Conservation (phyloP, 2,113 vertebrate species). For the Mellivora capensis region DNA sequence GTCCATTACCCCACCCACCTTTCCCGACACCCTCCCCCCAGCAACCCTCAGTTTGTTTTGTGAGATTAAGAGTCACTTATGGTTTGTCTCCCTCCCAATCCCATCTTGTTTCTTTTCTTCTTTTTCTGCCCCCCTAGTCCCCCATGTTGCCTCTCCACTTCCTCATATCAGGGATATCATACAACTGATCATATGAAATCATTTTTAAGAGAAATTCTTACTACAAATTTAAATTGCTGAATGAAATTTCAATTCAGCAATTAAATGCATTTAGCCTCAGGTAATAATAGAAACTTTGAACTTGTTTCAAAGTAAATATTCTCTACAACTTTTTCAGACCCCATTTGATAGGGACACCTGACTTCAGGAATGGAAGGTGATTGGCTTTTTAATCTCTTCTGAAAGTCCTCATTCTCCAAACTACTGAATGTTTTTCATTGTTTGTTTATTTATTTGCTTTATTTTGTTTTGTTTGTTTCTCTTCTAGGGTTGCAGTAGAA, state of each 20-base stretch:
- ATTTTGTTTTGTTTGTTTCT: neutral
- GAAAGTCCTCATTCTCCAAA: neutral
- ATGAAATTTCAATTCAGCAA: neutral
- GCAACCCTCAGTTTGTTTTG: no score
- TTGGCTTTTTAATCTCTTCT: neutral
- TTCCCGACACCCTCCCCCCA: no score
- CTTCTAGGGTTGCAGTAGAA: neutral
- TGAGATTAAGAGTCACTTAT: no score
- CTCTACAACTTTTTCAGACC: neutral
- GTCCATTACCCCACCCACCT: no score
- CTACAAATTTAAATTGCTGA: neutral
- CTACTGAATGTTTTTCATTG: neutral
- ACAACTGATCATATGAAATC: no score
- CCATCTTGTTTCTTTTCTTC: no score
- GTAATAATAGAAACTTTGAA: neutral
- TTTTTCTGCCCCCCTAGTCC: no score
- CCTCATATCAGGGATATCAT: no score
- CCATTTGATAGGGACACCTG: accelerated
- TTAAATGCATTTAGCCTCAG: neutral
- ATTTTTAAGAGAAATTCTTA: neutral
- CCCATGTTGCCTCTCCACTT: no score
- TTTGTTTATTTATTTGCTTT: neutral
- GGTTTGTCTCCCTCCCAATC: no score
- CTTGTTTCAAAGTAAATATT: neutral
- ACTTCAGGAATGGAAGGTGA: neutral